A percentile compares a stretch with the other conserved stretches of the same genome.
phyloP scores from a whole-genome alignment of 2,113 vertebrate species.

The Hypocryptadius cinnamomeus region DNA sequence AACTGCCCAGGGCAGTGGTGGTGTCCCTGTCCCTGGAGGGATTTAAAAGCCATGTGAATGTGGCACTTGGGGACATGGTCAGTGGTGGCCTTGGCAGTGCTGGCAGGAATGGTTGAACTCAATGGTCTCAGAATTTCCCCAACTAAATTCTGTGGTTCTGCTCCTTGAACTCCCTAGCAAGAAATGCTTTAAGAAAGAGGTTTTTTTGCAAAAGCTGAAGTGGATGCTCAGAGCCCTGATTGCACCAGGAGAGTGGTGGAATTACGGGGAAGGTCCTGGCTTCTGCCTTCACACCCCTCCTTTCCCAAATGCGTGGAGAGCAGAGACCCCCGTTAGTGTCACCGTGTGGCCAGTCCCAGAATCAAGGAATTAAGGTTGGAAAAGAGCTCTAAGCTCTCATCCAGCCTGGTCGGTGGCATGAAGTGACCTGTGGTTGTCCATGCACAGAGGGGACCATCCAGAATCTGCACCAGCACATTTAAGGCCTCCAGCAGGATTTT shows the following conservation, averaged over 20 bases:
- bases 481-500: not conserved
- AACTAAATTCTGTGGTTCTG: not conserved
- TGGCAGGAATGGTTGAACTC: not conserved
- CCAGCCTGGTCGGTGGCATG: not conserved
- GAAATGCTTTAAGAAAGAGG: not conserved
- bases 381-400: not conserved
- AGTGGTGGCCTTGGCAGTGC: not conserved
- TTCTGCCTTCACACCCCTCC: not conserved
- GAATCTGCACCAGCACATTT: not conserved
- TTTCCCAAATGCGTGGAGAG: not conserved
- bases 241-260: not conserved
- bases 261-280: not conserved
- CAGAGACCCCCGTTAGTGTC: not conserved
- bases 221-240: not conserved
- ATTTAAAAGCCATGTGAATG: not conserved
- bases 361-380: not conserved
- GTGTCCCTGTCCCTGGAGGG: not conserved
- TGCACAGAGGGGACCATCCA: accelerated
- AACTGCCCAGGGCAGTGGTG: not conserved
- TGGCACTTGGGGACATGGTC: not conserved
- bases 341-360: not conserved
- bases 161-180: accelerated
- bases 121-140: not conserved
- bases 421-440: not conserved
- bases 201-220: not conserved